Evolutionary conservation across 2,113 vertebrate genomes (phyloP).

Genomic region (Mionectes macconnelli): DNA sequence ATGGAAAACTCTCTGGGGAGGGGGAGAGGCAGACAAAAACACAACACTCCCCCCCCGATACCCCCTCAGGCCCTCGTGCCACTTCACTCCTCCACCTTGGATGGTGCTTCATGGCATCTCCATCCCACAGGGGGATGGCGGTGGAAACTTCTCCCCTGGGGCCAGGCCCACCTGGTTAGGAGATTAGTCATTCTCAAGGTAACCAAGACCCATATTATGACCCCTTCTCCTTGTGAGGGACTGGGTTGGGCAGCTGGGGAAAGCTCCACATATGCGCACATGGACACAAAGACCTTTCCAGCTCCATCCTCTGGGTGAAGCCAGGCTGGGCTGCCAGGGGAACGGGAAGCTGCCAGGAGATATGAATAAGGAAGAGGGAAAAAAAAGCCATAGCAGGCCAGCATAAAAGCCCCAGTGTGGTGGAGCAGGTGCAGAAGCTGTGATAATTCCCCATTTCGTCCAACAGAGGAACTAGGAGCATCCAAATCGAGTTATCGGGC

Average conservation of each 20-base stretch:
- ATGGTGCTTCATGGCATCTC: not conserved
- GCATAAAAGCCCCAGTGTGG: not conserved
- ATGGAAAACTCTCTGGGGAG: not conserved
- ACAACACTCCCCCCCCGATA: not conserved
- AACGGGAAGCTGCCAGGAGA: not conserved
- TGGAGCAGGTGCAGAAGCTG: conserved; percentile 50
- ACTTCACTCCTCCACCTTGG: not conserved
- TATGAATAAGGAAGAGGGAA: not conserved
- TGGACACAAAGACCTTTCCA: not conserved
- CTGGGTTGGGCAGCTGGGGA: not conserved
- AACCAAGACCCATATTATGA: accelerated
- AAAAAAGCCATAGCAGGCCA: not conserved
- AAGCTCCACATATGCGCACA: not conserved
- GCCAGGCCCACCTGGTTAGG: not conserved
- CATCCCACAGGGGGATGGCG: not conserved
- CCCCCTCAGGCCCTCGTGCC: accelerated
- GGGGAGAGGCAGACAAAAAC: not conserved
- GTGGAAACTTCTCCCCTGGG: not conserved
- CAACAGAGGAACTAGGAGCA: not conserved
- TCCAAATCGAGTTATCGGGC: conserved; percentile 13
- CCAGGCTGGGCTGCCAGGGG: not conserved
- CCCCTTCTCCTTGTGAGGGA: not conserved
- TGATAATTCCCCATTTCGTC: conserved; percentile 19
- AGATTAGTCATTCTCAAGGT: not conserved
- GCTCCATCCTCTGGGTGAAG: accelerated